Evolutionary conservation across 2,113 vertebrate genomes (phyloP), one percentile per base, ranked within the genome.

Genomic region (Microtus ochrogaster): DNA sequence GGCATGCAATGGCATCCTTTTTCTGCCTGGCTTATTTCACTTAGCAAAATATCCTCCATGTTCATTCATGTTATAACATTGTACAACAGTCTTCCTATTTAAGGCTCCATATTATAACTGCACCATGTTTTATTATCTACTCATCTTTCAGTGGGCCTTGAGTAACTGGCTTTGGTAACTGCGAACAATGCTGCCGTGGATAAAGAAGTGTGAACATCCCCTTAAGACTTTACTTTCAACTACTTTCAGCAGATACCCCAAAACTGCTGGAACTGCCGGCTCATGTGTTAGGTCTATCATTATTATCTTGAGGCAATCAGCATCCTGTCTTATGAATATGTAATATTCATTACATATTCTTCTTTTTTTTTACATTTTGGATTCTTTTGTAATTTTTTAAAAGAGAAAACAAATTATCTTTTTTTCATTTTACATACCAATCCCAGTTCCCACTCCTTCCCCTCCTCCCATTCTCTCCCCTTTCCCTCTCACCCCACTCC

Each of bases 301-400:
- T 84, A 87, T 49, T 73, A 86, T 87, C 92, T 39, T 90, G 26
- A 96, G 39, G 33, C 30, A 95, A 81, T 12, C 70, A 36, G 26
- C 52, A 52, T 89, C 72, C 14, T 94, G 49, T 52, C 91, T 92
- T 88, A 81, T 85, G 44, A 44, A 44, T 44, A 44, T 44, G 44
- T 44, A 44, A 44, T 44, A 73, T 41, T 92, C 47, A 65, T 90
- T 74, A 58, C 14, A 55, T 68, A 83, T 39, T 79, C 28, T 47
- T 49, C 11, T 65, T 39, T 82, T 65, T 39, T 82, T 78, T 63
- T 28, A 63, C 55, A 8, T 39, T 3, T 63, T 58, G 58, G 1
- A 21, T 58, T 58, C 58, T 58, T 58, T 58, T 58, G 49, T 58
- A 21, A 58, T 58, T 58, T 58, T 58, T 58, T 21, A 7, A 58